phyloP scores from a whole-genome alignment of 1,140 invertebrate genomes.

The Calliphora vicina region DNA sequence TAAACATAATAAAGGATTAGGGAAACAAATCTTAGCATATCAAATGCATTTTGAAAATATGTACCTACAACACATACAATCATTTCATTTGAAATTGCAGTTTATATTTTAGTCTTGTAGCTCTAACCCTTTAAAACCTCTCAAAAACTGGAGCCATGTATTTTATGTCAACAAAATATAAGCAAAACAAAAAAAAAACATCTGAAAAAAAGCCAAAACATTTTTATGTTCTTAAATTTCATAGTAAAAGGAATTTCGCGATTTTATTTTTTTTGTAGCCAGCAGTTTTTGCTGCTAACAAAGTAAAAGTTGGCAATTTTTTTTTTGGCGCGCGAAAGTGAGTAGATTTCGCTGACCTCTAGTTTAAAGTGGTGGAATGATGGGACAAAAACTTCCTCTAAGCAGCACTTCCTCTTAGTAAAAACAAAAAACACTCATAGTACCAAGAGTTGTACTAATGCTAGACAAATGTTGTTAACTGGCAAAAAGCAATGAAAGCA shows the following conservation, averaged over 20 bases:
- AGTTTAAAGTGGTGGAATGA: neutral
- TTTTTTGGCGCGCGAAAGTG: neutral
- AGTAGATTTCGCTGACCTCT: conserved; percentile 4
- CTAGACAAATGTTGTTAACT: conserved; percentile 13
- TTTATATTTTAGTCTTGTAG: too few relatives aligned
- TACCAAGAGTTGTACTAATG: neutral
- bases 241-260: neutral
- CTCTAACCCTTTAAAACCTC: neutral
- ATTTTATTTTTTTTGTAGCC: neutral
- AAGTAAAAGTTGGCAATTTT: neutral
- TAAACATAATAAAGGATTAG: too few relatives aligned
- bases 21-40: too few relatives aligned
- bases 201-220: neutral
- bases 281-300: neutral
- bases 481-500: neutral
- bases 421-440: neutral
- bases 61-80: too few relatives aligned
- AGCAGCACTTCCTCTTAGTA: neutral
- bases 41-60: too few relatives aligned
- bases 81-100: too few relatives aligned
- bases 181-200: neutral
- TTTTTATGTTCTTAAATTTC: neutral
- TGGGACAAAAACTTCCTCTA: neutral
- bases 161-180: neutral
- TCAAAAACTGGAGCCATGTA: neutral